phyloP scores from a whole-genome alignment of 1,140 invertebrate species.

The Conus ventricosus region DNA sequence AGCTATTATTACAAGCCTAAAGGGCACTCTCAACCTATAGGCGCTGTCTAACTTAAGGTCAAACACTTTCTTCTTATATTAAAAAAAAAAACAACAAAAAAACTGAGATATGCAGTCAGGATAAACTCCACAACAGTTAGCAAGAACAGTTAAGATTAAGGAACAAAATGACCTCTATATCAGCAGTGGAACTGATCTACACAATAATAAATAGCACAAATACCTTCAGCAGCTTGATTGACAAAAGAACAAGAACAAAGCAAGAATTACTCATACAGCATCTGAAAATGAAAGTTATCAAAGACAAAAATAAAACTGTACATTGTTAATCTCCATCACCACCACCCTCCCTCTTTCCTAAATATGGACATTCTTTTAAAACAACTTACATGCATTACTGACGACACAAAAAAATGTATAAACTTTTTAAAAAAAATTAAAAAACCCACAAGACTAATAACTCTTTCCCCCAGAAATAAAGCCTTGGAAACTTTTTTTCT shows the following conservation, averaged over 20 bases:
- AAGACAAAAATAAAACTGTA: neutral
- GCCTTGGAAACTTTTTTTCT: no score
- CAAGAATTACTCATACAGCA: neutral
- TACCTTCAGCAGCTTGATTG: slow-evolving; percentile 33
- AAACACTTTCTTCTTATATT: neutral
- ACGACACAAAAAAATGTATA: no score
- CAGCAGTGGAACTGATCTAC: slow-evolving; percentile 14
- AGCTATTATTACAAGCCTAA: no score
- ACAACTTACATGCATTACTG: no score
- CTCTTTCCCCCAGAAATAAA: no score
- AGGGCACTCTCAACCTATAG: neutral
- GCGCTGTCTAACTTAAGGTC: neutral
- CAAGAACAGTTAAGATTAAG: neutral
- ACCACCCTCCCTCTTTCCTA: no score
- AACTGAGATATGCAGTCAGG: neutral
- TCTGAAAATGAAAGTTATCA: neutral
- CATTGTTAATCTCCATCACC: neutral
- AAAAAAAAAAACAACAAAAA: no score
- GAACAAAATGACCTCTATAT: slow-evolving; percentile 2
- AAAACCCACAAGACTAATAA: no score
- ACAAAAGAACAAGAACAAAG: slow-evolving; percentile 8
- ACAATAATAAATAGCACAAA: slow-evolving; percentile 13
- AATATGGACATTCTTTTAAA: no score
- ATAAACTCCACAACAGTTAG: slow-evolving; percentile 20
- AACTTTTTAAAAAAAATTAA: no score